Percentiles rank a stretch among this genome's conserved stretches.
Conservation (phyloP, 1,140 invertebrate species). For the Alviniconcha marisindica region DNA sequence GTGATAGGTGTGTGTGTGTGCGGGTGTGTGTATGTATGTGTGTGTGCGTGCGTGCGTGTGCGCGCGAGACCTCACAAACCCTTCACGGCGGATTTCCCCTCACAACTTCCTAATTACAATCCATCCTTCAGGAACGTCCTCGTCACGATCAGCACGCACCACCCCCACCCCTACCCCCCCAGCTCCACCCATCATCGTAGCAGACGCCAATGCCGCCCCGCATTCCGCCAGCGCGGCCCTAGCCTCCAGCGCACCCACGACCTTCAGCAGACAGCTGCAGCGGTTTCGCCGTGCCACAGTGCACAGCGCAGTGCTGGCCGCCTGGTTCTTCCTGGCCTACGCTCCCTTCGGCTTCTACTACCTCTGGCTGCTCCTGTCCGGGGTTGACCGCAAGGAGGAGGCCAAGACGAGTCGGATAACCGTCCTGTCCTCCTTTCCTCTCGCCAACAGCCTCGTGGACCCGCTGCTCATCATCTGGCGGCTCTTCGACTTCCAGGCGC, state of each 20-base stretch:
- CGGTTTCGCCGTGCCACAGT: neutral
- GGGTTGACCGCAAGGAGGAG: neutral
- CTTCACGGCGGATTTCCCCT: too few species aligned
- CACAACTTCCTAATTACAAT: too few species aligned
- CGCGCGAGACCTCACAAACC: too few species aligned
- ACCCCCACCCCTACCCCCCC: neutral
- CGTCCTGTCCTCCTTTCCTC: neutral
- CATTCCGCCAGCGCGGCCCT: neutral
- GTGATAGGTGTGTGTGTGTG: too few species aligned
- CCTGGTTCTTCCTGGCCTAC: conserved; percentile 3
- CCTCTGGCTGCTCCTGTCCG: neutral
- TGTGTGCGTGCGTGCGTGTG: too few species aligned
- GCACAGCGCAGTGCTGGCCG: neutral
- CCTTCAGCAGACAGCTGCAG: neutral
- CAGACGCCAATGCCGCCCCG: neutral
- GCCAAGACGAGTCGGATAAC: neutral
- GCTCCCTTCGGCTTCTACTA: conserved; percentile 8
- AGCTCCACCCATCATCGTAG: neutral
- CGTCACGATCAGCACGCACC: too few species aligned
- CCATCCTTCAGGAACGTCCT: too few species aligned
- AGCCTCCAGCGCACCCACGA: neutral
- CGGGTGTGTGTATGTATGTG: too few species aligned
- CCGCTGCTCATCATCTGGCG: neutral
- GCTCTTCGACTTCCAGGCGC: too few species aligned
- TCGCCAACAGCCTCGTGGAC: conserved; percentile 15